Evolutionary conservation across 2,888 invertebrate species (phyloP).

Genomic region (Epinotia ramella): DNA sequence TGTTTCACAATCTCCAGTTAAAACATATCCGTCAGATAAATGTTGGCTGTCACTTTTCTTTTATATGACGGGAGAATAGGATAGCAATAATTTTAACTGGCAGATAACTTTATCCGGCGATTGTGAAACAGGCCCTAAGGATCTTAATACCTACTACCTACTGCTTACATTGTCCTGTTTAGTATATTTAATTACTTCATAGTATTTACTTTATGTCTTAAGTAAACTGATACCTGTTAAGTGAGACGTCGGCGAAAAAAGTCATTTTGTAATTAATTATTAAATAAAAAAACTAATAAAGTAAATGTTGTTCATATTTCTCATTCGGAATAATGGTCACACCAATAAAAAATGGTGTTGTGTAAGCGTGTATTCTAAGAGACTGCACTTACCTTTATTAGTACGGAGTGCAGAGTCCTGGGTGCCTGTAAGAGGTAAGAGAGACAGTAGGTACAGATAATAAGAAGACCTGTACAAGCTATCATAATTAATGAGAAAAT

Average conservation of each 20-base stretch:
- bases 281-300: conserved; percentile 49
- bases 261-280: conserved; percentile 55
- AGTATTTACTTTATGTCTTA: conserved; percentile 34
- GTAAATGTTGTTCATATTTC: background rate
- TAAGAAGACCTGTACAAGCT: background rate
- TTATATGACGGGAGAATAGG: no score
- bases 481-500: background rate
- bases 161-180: conserved; percentile 47
- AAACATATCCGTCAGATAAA: no score
- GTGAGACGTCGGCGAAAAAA: conserved; percentile 36
- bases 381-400: background rate
- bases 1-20: no score
- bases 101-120: no score
- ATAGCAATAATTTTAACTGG: no score
- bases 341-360: background rate
- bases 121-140: no score
- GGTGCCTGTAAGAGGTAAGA: background rate
- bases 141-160: background rate
- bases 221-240: conserved; percentile 43
- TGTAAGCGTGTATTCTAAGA: background rate
- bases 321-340: background rate
- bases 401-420: background rate
- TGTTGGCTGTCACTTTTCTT: no score
- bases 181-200: conserved; percentile 39
- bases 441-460: background rate